Base-by-base conservation (phyloP, 2,888 invertebrate species). In the Drosophila ochracea region DNA sequence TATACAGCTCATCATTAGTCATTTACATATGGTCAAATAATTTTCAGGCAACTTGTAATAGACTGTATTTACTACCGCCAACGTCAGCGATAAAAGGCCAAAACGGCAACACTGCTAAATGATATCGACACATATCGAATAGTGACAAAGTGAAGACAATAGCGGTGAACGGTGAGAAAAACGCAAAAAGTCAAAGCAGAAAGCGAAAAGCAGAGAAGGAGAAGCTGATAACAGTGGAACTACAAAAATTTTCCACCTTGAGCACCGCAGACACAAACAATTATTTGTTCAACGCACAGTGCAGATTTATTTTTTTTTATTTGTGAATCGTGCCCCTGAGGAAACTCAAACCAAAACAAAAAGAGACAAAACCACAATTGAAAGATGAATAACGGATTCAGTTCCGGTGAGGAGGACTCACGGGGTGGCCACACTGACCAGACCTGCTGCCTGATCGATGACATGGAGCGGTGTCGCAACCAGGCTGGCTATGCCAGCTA, bases 401-500 rank as follows among this genome's bases (percentile, higher is more conserved):
- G 97, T 94, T 97, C 97, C 91, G 97, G 97, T 86, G 97, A 97
- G 94, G 97, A 97, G 94, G 97, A 97, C 94, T 97, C 97, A 73
- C 95, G 97, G 91, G 97, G 97, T 82, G 97, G 97, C 78, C 97
- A 97, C 91, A 96, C 96, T 71, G 97, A 97, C 92, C 97, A 97
- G 94, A 96, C 96, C 91, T 99, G 99, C 94, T 98, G 98, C 94
- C 95, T 99, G 86, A 96, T 98, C 91, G 97, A 98, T 93, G 97
- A 97, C 93, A 96, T 96, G 79, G 96, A 97, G 84, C 95, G 98
- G 82, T 99, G 99, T 94, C 95, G 95, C 80, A 96, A 98, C 91
- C 95, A 96, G 67, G 98, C 93, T 59, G 93, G 93, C 25, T 92
- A 93, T 95, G 99, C 99, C 83, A 97, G 98, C 54, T 99, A 99